Conservation (phyloP, 92 coral and sea anemone genomes). For the Paramuricea clavata region DNA sequence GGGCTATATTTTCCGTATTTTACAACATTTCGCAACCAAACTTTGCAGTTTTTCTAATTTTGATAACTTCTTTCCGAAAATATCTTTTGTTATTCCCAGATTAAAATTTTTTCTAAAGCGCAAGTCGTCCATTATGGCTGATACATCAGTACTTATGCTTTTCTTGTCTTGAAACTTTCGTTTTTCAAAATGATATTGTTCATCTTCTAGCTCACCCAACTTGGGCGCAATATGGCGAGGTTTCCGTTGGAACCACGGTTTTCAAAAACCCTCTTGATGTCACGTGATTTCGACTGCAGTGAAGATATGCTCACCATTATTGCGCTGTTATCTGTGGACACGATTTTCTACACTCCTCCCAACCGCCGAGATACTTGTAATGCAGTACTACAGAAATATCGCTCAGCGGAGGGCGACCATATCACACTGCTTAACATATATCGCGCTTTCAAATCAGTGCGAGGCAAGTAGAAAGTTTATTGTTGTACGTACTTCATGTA, state of each 20-base stretch:
- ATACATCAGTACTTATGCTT: not conserved
- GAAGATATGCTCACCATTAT: constrained; percentile 93
- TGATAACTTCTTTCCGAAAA: too few relatives aligned
- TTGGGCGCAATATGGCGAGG: constrained; percentile 84
- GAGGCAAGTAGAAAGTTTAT: constrained; percentile 63
- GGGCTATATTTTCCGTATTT: too few relatives aligned
- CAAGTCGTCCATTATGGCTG: too few relatives aligned
- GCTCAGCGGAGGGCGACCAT: constrained; percentile 96
- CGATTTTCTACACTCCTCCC: constrained; percentile 93
- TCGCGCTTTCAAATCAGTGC: constrained; percentile 88
- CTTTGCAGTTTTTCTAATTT: too few relatives aligned
- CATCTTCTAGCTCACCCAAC: constrained; percentile 74
- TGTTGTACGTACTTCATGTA: too few relatives aligned
- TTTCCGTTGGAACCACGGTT: constrained; percentile 96
- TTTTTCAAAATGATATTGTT: not conserved
- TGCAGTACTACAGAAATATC: constrained; percentile 87
- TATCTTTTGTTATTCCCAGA: too few relatives aligned
- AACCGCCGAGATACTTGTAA: constrained; percentile 88
- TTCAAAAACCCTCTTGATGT: constrained; percentile 81
- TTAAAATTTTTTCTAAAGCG: too few relatives aligned
- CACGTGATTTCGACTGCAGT: constrained; percentile 81
- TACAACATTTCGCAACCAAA: too few relatives aligned
- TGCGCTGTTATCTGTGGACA: constrained; percentile 91
- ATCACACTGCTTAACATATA: constrained; percentile 90
- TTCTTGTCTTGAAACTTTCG: not conserved